phyloP scores from a whole-genome alignment of 2,888 invertebrate species.

The Adelphocoris suturalis region DNA sequence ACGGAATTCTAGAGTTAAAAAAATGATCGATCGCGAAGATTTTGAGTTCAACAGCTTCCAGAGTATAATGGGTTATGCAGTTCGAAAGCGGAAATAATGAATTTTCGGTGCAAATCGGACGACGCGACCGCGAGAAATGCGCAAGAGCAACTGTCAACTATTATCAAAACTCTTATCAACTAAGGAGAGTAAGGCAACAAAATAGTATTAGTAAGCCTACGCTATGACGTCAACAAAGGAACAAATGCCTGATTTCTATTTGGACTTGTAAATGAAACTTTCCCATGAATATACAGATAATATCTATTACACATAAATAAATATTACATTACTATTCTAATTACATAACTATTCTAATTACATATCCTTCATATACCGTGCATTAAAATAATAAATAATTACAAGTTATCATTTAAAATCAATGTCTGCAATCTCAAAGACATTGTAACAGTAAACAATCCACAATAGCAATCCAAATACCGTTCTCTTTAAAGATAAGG shows the following conservation, averaged over 20 bases:
- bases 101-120: not conserved
- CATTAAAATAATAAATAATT: too few species aligned
- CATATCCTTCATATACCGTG: too few species aligned
- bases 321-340: too few species aligned
- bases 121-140: slow-evolving; percentile 4
- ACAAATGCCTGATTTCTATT: not conserved
- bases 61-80: not conserved
- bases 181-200: not conserved
- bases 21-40: not conserved
- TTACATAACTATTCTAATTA: too few species aligned
- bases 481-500: too few species aligned
- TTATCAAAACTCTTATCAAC: slow-evolving; percentile 1
- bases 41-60: not conserved
- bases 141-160: slow-evolving; percentile 24
- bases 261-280: not conserved
- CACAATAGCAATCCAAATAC: too few species aligned
- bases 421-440: too few species aligned
- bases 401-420: too few species aligned
- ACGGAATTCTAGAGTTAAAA: not conserved
- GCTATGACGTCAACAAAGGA: not conserved
- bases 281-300: not conserved
- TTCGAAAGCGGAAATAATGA: not conserved
- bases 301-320: too few species aligned
- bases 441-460: too few species aligned
- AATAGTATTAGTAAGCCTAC: not conserved